Evolutionary conservation across 1,140 invertebrate genomes (phyloP).

Genomic region (Brachionus rotundiformis): DNA sequence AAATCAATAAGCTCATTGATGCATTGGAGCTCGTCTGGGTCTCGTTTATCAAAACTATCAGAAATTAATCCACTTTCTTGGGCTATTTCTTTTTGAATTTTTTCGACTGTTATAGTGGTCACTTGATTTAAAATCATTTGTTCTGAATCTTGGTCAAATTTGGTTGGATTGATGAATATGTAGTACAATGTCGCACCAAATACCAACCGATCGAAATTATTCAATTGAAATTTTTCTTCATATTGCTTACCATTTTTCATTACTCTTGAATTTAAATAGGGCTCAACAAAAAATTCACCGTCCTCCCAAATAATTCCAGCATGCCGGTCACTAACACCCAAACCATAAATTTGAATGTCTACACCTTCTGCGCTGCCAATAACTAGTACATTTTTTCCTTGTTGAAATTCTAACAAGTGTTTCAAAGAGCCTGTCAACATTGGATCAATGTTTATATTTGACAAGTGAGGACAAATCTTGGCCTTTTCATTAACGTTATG

Average conservation of each 20-base stretch:
- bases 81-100: conserved; percentile 55
- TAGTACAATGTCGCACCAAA: conserved; percentile 48
- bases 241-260: conserved; percentile 67
- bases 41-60: conserved; percentile 60
- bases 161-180: conserved; percentile 32
- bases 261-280: conserved; percentile 62
- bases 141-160: conserved; percentile 63
- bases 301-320: conserved; percentile 65
- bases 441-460: conserved; percentile 70
- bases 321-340: conserved; percentile 68
- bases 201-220: conserved; percentile 68
- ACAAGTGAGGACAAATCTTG: conserved; percentile 67
- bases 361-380: background rate
- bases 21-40: conserved; percentile 65
- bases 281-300: conserved; percentile 66
- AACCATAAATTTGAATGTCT: conserved; percentile 49
- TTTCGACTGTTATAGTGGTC: conserved; percentile 62
- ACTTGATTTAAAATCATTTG: conserved; percentile 63
- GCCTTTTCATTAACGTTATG: conserved; percentile 65
- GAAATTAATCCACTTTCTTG: conserved; percentile 52
- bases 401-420: conserved; percentile 66
- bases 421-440: conserved; percentile 68
- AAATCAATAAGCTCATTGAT: conserved; percentile 66
- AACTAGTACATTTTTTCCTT: conserved; percentile 55
- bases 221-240: conserved; percentile 63